These are phyloP conservation scores for Podabrus alpinus DNA, from an alignment of 2,888 invertebrate genomes.

Conservation along the genomic window DNA sequence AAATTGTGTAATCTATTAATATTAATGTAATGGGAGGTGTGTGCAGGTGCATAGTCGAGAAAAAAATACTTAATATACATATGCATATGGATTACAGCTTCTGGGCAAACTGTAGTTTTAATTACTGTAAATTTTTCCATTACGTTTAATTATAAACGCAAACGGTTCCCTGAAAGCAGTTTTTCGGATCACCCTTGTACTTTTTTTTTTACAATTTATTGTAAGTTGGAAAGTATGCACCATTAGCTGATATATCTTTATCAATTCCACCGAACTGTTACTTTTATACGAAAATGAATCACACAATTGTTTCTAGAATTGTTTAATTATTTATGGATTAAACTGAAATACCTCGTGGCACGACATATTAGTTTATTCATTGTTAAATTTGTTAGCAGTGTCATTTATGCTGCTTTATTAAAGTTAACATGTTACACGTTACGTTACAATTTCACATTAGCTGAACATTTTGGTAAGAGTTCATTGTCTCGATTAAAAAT, in stretches of 20 bases:
- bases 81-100: conserved; percentile 23
- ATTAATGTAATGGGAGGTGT: neutral
- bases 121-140: neutral
- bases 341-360: neutral
- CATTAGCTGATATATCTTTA: neutral
- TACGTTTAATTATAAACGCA: neutral
- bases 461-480: neutral
- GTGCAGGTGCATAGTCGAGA: neutral
- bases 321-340: neutral
- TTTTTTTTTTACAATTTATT: neutral
- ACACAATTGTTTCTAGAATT: neutral
- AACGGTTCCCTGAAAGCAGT: neutral
- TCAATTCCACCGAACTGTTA: neutral
- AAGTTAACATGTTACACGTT: neutral
- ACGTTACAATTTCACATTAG: neutral
- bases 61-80: conserved; percentile 7
- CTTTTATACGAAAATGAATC: neutral
- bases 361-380: neutral
- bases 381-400: neutral
- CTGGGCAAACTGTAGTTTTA: conserved; percentile 3
- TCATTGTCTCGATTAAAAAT: neutral
- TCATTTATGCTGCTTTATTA: neutral
- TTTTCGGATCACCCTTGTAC: neutral
- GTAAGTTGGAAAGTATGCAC: neutral
- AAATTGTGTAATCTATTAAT: conserved; percentile 3